Evolutionary conservation across 2,113 vertebrate species (phyloP).

Genomic region (Hiodon alosoides): DNA sequence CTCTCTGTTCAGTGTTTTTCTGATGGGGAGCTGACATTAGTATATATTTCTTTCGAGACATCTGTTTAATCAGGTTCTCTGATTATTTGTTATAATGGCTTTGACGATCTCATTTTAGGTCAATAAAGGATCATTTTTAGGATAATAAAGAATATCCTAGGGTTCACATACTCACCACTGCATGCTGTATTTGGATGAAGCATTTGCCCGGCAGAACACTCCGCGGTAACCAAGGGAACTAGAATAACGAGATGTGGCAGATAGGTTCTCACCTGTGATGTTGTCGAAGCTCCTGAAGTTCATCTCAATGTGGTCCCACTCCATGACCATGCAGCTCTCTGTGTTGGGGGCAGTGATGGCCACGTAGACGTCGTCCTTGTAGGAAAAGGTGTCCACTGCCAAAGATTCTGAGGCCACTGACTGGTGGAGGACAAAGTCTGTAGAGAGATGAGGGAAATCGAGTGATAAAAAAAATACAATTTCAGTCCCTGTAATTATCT

Average conservation of each 20-base stretch:
- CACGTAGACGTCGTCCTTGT: conserved; percentile 92
- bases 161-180: not conserved
- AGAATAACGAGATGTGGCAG: conserved; percentile 1
- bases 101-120: no score
- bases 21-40: no score
- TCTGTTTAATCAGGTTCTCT: no score
- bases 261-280: conserved; percentile 76
- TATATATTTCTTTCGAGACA: no score
- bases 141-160: no score
- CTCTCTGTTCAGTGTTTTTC: no score
- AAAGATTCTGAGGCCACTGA: conserved; percentile 84
- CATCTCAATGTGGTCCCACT: conserved; percentile 99
- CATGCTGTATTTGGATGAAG: not conserved
- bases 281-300: conserved; percentile 97
- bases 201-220: no score
- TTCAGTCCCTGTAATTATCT: not conserved
- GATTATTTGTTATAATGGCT: no score
- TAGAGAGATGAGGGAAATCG: conserved; percentile 33
- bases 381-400: conserved; percentile 88
- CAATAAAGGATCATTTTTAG: no score
- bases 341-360: conserved; percentile 88
- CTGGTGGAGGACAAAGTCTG: conserved; percentile 93
- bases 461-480: not conserved
- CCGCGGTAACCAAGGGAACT: no score
- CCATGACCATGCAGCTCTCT: conserved; percentile 93